Base-by-base conservation (phyloP, 2,797 vertebrate species). In the Melopsittacus undulatus region DNA sequence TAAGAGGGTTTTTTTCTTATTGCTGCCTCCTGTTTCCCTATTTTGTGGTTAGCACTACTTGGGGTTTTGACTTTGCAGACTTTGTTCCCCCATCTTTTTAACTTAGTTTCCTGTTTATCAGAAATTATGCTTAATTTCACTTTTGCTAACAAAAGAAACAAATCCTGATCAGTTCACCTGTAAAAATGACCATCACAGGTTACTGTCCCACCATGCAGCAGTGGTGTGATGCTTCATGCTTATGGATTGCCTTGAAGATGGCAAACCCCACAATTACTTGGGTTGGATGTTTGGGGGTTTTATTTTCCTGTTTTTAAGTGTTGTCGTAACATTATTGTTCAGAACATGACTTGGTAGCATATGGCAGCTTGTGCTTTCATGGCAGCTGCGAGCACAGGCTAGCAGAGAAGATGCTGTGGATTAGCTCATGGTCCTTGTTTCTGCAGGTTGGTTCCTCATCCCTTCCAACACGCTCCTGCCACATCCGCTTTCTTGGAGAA, bases 291-390 rank as follows among this genome's bases (percentile, higher is more conserved):
- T 16, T 17, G 54, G 5, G 20, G 2, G 7, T 8, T 17, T 42
- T 19, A 15, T 32, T 88, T 90, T 56, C 61, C 49, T 40, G 1
- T 9, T 48, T 78, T 43, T 61, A 16, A 45, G n/a, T 45, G 27
- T 20, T 4, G 2, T 5, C 54, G 23, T 22, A 52, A 19, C 9
- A 4, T 51, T 20, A 13, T 2, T 36, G 36, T 2, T 73, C 24
- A 11, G 57, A n/a, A 24, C 1, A 2, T 32, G 4, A 18, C 30
- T 20, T 36, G 45, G 48, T 46, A 86, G 61, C 29, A n/a, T 8
- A n/a, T 0, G 4, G 18, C 12, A 79, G 46, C 29, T 49, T 1
- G 0, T 5, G 4, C 24, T 49, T 15, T 24, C 48, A 4, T 1
- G 4, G 52, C 20, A 9, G 17, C 59, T 18, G 10, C 8, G 17